Base-by-base conservation (phyloP, 2,888 invertebrate species). In the Rotaria magnacalcarata region DNA sequence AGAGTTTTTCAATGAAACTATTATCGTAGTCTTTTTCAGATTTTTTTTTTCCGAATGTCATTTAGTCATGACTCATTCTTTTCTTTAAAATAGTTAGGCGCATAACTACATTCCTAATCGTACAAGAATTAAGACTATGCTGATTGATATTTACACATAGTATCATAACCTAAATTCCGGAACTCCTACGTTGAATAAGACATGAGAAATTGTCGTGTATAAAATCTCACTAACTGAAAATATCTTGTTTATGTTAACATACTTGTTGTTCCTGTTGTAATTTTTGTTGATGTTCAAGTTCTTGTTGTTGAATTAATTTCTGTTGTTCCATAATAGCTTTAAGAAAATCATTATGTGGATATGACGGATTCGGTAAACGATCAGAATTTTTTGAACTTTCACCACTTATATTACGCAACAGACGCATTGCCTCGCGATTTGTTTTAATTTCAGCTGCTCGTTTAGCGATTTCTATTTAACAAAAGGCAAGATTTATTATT, bases 281-380 rank as follows among this genome's bases (percentile, higher is more conserved):
- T 14, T 80, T 43, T 47, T 80, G 43, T 80, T 80, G 7, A 80
- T 80, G 80, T 80, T 80, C 80, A 47, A n/a, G 14, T 80, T 80
- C 80, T 80, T 80, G 80, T 47, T 80, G 80, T 47, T 67, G 67
- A 67, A 34, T 34, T 67, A 80, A n/a, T 80, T 80, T 80, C 47
- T 80, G 80, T 47, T 80, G 80, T 80, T 80, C 80, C 21, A 80
- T 80, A 24, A 80, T 24, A 47, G 47, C 47, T 47, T 80, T 80
- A 14, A 80, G 47, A 80, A 80, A 80, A 24, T 80, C 80, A n/a
- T 47, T 80, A 24, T 43, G 47, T 80, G 47, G 80, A 47, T 47
- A 47, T 80, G 19, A 47, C 24, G 10, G 11, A 47, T 47, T 80
- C 10, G 43, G 8, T 43, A 47, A n/a, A 47, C 6, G 24, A n/a